Evolutionary conservation across 2,888 invertebrate genomes (phyloP).

Genomic region (Sarcophaga rosellei): DNA sequence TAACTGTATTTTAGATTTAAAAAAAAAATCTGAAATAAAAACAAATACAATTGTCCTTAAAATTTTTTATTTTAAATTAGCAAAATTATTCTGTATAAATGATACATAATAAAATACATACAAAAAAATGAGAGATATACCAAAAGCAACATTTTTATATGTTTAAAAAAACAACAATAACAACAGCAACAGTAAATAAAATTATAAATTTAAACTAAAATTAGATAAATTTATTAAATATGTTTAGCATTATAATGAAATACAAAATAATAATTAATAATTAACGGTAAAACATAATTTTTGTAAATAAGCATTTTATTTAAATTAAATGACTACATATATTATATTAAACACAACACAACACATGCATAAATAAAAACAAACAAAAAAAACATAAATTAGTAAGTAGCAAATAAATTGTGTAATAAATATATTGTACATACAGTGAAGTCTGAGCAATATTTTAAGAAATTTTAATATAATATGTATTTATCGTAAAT

Average conservation of each 20-base stretch:
- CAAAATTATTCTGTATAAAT: neutral
- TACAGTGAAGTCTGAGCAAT: constrained; percentile 47
- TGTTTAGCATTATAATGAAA: neutral
- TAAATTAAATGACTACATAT: neutral
- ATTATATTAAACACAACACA: neutral
- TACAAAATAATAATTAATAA: too few relatives aligned
- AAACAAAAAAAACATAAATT: neutral
- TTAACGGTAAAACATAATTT: too few relatives aligned
- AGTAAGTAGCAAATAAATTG: neutral
- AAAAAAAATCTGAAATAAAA: too few relatives aligned
- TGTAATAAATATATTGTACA: constrained; percentile 5
- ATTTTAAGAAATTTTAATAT: constrained; percentile 27
- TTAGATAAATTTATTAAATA: constrained; percentile 11
- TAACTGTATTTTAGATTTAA: neutral
- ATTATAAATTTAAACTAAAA: neutral
- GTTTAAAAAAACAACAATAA: neutral
- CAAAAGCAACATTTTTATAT: neutral
- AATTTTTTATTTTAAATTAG: neutral
- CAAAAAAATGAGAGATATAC: neutral
- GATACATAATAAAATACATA: neutral
- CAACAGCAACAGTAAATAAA: neutral
- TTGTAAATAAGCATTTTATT: too few relatives aligned
- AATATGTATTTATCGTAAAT: neutral
- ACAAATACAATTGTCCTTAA: neutral
- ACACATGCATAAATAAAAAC: neutral